Evolutionary conservation across 2,888 invertebrate species (phyloP), one percentile per base, ranked within the genome.

Genomic region (Drosophila nigricruria): DNA sequence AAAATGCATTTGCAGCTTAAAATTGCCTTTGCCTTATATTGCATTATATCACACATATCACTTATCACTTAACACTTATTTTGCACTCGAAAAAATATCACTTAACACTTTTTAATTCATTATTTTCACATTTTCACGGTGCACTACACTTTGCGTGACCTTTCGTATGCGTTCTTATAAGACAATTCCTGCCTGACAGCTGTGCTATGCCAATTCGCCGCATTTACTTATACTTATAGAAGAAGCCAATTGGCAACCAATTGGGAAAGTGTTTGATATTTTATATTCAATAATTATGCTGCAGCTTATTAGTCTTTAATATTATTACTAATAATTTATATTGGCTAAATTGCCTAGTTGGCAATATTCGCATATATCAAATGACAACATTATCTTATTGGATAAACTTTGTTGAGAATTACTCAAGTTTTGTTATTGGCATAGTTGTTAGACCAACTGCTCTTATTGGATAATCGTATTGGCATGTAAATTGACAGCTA

Each of bases 41-140:
- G 12, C 12, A 12, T 30, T 18, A 30, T 14, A 30, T 30, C 18
- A 30, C 18, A 30, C 18, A 18, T 10, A 49, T 30, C 12, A 49
- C 6, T 49, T 49, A 30, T 12, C 49, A 30, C 49, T 12, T 6
- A 27, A 49, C 5, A 49, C 18, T 30, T 3, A 30, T 5, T 18
- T 47, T 27, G 27, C 47, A 47, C 49, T 49, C 30, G 47, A 49
- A 49, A 30, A 49, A 49, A 12, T 49, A 12, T 10, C 27, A 18
- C 30, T 12, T 12, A 18, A 18, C 49, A 49, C 49, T 18, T 30
- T 12, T 49, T 6, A 30, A 5, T 30, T 12, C 18, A 30, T 30
- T 49, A 30, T 18, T 49, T 49, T 12, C 6, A 30, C 30, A n/a
- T 6, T 30, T 30, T 30, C 49, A 3, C 30, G 18, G 18, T 12